A percentile compares a stretch with the other conserved stretches of the same genome.
These are phyloP conservation scores for Champsocephalus esox DNA, from an alignment of 2,797 vertebrate species.

Conservation along the genomic window DNA sequence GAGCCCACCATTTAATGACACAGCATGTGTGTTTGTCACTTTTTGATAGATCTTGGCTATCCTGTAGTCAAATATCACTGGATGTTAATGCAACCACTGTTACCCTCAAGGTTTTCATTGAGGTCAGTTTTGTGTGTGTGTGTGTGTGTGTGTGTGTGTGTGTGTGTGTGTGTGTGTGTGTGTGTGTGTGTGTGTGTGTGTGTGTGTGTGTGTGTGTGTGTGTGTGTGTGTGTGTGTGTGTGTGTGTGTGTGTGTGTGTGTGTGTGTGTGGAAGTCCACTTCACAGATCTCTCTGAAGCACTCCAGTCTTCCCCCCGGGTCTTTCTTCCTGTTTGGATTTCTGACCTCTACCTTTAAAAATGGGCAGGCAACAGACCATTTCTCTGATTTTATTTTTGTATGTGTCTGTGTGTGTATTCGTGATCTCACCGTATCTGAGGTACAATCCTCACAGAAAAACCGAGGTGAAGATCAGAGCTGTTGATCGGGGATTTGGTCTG, in stretches of 20 bases:
- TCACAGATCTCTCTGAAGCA: slow-evolving; percentile 43
- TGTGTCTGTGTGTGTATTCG: slow-evolving; percentile 3
- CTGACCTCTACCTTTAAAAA: slow-evolving; percentile 39
- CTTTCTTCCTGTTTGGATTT: slow-evolving; percentile 22
- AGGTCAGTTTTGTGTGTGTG: slow-evolving; percentile 9
- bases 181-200: too few species aligned
- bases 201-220: too few species aligned
- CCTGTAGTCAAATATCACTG: slow-evolving; percentile 1
- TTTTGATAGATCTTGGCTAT: slow-evolving; percentile 1
- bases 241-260: slow-evolving; percentile 14
- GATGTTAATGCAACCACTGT: slow-evolving; percentile 23
- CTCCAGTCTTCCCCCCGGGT: slow-evolving; percentile 33
- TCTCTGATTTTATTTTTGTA: slow-evolving; percentile 38
- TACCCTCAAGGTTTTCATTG: slow-evolving; percentile 27
- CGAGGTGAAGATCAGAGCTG: slow-evolving; percentile 41
- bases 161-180: too few species aligned
- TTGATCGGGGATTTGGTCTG: slow-evolving; percentile 51
- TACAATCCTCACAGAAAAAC: slow-evolving; percentile 28
- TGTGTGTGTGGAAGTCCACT: slow-evolving; percentile 15
- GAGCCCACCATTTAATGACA: slow-evolving; percentile 32
- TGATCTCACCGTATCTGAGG: slow-evolving; percentile 22
- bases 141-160: too few species aligned
- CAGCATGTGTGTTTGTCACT: neutral
- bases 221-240: neutral
- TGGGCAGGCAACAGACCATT: slow-evolving; percentile 1